Conservation (phyloP, 2,797 vertebrate genomes). For the Antennarius maculatus region DNA sequence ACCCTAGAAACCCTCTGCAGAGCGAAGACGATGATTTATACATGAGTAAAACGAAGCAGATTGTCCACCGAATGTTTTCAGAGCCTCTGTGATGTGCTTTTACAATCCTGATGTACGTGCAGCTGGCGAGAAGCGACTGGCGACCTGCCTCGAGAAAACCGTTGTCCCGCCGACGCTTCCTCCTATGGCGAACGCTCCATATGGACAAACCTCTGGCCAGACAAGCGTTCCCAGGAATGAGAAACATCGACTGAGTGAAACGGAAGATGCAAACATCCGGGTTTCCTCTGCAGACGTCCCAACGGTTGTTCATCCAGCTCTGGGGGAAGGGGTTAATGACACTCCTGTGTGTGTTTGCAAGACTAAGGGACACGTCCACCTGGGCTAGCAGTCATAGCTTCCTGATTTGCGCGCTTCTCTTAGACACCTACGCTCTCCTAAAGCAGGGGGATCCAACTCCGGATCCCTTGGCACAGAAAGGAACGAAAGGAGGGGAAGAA, state of each 20-base stretch:
- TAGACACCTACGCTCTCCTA: slow-evolving; percentile 42
- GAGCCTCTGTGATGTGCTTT: slow-evolving; percentile 56
- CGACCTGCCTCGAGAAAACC: slow-evolving; percentile 59
- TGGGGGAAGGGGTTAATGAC: not conserved
- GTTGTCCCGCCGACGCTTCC: slow-evolving; percentile 42
- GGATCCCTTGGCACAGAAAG: slow-evolving; percentile 28
- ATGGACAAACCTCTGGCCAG: slow-evolving; percentile 7
- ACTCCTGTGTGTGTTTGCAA: slow-evolving; percentile 13
- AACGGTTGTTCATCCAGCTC: slow-evolving; percentile 31
- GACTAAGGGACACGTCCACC: slow-evolving; percentile 39
- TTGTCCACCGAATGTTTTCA: slow-evolving; percentile 55
- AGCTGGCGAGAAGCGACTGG: slow-evolving; percentile 64
- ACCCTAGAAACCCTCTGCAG: not conserved
- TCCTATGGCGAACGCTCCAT: slow-evolving; percentile 26
- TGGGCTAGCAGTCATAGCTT: slow-evolving; percentile 38
- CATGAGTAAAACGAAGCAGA: slow-evolving; percentile 39
- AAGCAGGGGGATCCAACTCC: slow-evolving; percentile 38
- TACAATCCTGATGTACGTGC: slow-evolving; percentile 56
- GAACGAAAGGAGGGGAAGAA: slow-evolving; percentile 28
- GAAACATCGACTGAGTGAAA: slow-evolving; percentile 49
- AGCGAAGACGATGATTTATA: slow-evolving; percentile 42
- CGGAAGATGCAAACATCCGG: slow-evolving; percentile 40
- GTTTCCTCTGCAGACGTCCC: slow-evolving; percentile 50
- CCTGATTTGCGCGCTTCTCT: slow-evolving; percentile 25
- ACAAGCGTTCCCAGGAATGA: slow-evolving; percentile 28